These are phyloP conservation scores for Myotis yumanensis DNA, from an alignment of 2,113 vertebrate species.

Conservation along the genomic window DNA sequence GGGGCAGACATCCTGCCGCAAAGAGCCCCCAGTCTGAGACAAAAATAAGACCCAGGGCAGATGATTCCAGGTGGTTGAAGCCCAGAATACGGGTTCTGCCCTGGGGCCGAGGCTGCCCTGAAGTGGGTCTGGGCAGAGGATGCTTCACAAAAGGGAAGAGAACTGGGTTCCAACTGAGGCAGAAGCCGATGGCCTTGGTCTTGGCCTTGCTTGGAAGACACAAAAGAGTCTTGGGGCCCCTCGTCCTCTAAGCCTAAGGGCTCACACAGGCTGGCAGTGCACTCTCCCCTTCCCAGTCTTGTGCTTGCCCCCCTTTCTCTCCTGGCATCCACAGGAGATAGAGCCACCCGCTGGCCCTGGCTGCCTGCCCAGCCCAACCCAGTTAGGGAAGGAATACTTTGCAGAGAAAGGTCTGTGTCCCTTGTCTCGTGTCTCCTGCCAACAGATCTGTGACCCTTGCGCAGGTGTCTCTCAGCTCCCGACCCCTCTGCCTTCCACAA, in stretches of 20 bases:
- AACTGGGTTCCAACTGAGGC: not conserved
- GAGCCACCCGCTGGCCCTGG: not conserved
- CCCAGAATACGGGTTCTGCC: not conserved
- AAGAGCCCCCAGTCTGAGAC: not conserved
- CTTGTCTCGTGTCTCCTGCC: not conserved
- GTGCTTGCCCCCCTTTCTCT: not conserved
- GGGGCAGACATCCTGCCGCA: not conserved
- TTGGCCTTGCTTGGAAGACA: not conserved
- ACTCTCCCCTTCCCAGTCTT: too few relatives aligned
- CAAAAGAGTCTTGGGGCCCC: not conserved
- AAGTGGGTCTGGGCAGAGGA: not conserved
- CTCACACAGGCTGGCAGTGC: not conserved
- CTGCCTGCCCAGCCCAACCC: not conserved
- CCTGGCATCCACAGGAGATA: not conserved
- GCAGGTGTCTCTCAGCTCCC: not conserved
- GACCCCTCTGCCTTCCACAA: not conserved
- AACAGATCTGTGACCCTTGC: not conserved
- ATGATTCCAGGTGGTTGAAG: not conserved
- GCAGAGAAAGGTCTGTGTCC: not conserved
- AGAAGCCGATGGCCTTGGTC: not conserved
- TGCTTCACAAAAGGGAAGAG: not conserved
- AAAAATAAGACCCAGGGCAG: not conserved
- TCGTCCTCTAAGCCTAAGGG: not conserved
- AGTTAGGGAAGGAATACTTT: not conserved
- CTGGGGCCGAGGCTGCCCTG: not conserved